A percentile compares a stretch with the other conserved stretches of the same genome.
These are phyloP conservation scores for Armadillidium nasatum DNA, from an alignment of 1,140 invertebrate genomes.

Conservation along the genomic window DNA sequence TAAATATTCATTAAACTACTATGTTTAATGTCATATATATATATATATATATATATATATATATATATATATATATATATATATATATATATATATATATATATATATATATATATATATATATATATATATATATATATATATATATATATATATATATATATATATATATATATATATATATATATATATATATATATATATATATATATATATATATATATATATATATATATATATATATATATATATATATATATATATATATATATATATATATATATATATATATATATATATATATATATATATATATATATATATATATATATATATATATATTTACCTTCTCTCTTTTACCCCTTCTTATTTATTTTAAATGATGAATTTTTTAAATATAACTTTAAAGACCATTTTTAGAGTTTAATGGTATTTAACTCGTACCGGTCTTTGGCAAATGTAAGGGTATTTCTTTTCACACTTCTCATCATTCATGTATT, in stretches of 20 bases:
- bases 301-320: background rate
- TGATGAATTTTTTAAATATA: too few relatives aligned
- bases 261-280: background rate
- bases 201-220: background rate
- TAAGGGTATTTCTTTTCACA: background rate
- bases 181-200: background rate
- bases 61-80: slow-evolving; percentile 17
- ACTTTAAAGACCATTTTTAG: too few relatives aligned
- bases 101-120: background rate
- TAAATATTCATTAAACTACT: too few relatives aligned
- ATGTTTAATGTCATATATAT: too few relatives aligned
- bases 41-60: background rate
- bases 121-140: background rate
- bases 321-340: slow-evolving; percentile 21
- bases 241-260: background rate
- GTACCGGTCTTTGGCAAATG: background rate
- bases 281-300: background rate
- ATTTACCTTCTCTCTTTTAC: background rate
- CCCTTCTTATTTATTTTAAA: too few relatives aligned
- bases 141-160: slow-evolving; percentile 19
- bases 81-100: slow-evolving; percentile 18
- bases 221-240: background rate
- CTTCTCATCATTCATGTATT: background rate
- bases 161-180: slow-evolving; percentile 16
- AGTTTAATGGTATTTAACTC: background rate